Percentiles rank a stretch among this genome's conserved stretches.
Conservation (phyloP, 2,888 invertebrate species). For the Amaurobius ferox region DNA sequence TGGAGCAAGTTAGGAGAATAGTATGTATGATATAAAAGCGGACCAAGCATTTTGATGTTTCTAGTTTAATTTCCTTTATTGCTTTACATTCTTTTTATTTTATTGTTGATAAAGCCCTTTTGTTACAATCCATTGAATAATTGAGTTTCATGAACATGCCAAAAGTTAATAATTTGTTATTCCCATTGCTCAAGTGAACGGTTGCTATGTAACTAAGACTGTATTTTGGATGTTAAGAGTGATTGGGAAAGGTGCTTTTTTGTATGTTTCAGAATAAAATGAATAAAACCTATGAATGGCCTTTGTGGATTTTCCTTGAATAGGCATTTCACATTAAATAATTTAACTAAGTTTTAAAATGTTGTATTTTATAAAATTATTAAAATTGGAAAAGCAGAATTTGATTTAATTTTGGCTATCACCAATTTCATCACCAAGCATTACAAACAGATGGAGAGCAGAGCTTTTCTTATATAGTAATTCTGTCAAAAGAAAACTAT, state of each 20-base stretch:
- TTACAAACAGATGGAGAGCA: no score
- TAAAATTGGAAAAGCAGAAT: no score
- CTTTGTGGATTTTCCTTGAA: no score
- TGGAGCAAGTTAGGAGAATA: neutral
- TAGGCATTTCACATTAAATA: no score
- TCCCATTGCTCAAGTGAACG: slow-evolving; percentile 43
- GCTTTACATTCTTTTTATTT: slow-evolving; percentile 17
- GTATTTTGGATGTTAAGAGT: slow-evolving; percentile 50
- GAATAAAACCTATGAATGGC: slow-evolving; percentile 49
- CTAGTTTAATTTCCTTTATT: slow-evolving; percentile 16
- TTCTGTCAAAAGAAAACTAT: no score
- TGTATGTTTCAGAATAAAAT: slow-evolving; percentile 65
- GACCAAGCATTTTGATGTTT: slow-evolving; percentile 25
- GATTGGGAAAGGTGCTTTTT: slow-evolving; percentile 63
- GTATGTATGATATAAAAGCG: slow-evolving; percentile 13
- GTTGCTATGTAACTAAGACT: slow-evolving; percentile 27
- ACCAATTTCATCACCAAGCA: no score
- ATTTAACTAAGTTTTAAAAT: no score
- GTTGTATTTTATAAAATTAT: no score
- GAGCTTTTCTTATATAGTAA: no score
- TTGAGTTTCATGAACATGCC: neutral
- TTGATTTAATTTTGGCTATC: no score
- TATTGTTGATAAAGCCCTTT: neutral
- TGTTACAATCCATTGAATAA: slow-evolving; percentile 6
- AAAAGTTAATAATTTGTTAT: slow-evolving; percentile 37